These are phyloP conservation scores for Phataginus tricuspis DNA, from an alignment of 2,797 vertebrate species.

Conservation along the genomic window DNA sequence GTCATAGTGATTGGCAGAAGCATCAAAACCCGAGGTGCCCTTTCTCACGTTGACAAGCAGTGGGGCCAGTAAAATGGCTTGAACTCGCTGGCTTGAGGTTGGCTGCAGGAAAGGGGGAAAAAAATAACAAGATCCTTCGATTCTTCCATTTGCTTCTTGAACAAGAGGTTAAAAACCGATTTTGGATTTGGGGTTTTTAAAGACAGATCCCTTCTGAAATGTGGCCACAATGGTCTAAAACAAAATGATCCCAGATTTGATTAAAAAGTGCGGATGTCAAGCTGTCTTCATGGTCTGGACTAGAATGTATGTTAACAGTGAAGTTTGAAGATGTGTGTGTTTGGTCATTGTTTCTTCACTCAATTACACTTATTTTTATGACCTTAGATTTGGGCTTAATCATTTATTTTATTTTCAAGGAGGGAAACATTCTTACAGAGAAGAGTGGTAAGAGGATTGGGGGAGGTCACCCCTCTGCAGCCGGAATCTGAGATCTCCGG, in stretches of 20 bases:
- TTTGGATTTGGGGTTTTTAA: conserved; percentile 41
- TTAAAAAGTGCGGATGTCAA: background rate
- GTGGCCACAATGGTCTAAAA: conserved; percentile 45
- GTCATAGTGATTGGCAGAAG: background rate
- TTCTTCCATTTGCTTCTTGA: background rate
- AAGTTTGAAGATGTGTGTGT: background rate
- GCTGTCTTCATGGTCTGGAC: background rate
- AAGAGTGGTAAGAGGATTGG: conserved; percentile 67
- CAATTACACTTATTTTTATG: background rate
- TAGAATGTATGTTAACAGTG: background rate
- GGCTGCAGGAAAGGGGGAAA: too few species aligned
- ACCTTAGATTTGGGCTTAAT: background rate
- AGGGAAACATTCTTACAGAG: conserved; percentile 50
- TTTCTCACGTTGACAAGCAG: rapidly evolving
- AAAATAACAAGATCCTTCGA: too few species aligned
- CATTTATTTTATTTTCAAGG: background rate
- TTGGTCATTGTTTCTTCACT: background rate
- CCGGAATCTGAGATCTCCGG: conserved; percentile 76
- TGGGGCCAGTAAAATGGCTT: rapidly evolving
- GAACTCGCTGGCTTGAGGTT: background rate
- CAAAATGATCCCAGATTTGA: background rate
- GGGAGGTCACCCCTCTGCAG: conserved; percentile 81
- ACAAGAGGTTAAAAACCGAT: conserved; percentile 17
- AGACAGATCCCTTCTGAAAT: conserved; percentile 50
- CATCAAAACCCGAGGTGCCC: background rate